Base-by-base conservation (phyloP, 23 tunicate genomes). In the Trididemnum miniatum region DNA sequence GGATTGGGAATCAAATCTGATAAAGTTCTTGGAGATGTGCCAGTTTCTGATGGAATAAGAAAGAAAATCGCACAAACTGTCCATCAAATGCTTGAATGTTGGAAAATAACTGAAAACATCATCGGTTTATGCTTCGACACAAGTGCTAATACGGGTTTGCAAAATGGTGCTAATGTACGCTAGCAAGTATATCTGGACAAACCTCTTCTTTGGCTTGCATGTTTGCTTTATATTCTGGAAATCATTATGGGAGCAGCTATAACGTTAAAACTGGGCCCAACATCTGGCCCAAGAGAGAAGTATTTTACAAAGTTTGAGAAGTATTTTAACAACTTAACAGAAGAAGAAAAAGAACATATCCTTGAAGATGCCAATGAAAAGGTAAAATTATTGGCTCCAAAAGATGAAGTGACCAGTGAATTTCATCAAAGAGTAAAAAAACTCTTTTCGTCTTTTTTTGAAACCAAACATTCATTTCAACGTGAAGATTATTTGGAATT, bases 161-260 rank as follows among this genome's bases (percentile, higher is more conserved):
- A 67, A 67, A 31, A 31, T 67, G 38, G 75, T 31, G 75, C 75
- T 31, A 67, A 67, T 67, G 38, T 67, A 5, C n/a, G 25, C 25
- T 67, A 30, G 75, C 26, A 67, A 33, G 29, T 62, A 25, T 62
- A 20, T n/a, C 29, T 62, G 67, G 67, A 67, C 20, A 67, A 67
- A 67, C 69, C 75, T 31, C 25, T 67, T 20, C 38, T 67, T 31
- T 67, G 75, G 38, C 25, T 67, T 67, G 75, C 75, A 67, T 31
- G 75, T 32, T 9, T 31, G 75, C 75, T 30, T 24, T 38, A 67
- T 24, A 67, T 67, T 24, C 38, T 67, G 37, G 75, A 67, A 32
- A 31, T 67, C 12, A 33, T 67, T 33, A 12, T 30, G 75, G 37
- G 26, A 67, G 75, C 75, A 67, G 75, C 75, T 9, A 32, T 67